Evolutionary conservation across 2,888 invertebrate genomes (phyloP).

Genomic region (Drosophila ezoana): DNA sequence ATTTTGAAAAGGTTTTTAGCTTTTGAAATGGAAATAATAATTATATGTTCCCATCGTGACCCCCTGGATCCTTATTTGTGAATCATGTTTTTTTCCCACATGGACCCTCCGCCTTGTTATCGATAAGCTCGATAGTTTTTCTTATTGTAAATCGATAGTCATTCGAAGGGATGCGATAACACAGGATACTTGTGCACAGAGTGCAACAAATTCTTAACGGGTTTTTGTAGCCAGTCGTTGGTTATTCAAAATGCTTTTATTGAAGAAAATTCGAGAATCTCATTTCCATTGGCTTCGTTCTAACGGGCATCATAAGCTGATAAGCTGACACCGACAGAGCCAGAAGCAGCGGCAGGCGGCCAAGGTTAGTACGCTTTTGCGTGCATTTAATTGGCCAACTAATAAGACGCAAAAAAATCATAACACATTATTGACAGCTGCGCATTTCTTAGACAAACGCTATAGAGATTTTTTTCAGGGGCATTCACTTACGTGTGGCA

Average conservation of each 20-base stretch:
- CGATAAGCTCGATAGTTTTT: too few species aligned
- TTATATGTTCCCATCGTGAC: not conserved
- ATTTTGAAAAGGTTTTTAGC: too few species aligned
- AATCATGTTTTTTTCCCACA: not conserved
- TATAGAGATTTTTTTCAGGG: too few species aligned
- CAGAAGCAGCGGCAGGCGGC: constrained; percentile 15
- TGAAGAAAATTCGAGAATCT: constrained; percentile 1
- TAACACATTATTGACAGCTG: constrained; percentile 48
- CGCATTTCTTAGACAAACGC: not conserved
- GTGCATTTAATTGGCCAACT: constrained; percentile 51
- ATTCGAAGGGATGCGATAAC: constrained; percentile 3
- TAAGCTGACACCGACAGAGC: constrained; percentile 22
- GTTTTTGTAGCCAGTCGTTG: too few species aligned
- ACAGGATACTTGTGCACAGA: too few species aligned
- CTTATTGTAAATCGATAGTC: not conserved
- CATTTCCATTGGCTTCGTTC: constrained; percentile 25
- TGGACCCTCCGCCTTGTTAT: too few species aligned
- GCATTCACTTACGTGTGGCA: too few species aligned
- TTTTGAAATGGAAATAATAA: constrained; percentile 1
- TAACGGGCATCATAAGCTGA: constrained; percentile 22
- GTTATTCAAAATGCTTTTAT: too few species aligned
- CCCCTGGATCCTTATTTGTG: constrained; percentile 3
- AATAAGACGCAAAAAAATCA: constrained; percentile 32
- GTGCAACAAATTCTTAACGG: too few species aligned
- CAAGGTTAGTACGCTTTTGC: constrained; percentile 40